A percentile compares a stretch with the other conserved stretches of the same genome.
phyloP scores from a whole-genome alignment of 2,888 invertebrate genomes.

The Cetonia aurata region DNA sequence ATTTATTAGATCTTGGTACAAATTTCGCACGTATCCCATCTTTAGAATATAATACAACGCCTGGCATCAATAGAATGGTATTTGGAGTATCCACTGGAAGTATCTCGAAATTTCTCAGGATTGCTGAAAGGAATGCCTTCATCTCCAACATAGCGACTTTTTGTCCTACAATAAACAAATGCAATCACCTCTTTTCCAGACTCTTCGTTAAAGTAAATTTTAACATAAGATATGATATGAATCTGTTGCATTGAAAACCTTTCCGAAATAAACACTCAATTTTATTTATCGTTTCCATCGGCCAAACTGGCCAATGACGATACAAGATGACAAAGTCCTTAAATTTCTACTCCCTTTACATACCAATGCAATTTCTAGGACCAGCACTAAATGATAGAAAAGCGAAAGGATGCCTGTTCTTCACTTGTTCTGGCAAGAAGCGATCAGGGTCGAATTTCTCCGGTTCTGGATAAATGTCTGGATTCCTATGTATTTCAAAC shows the following conservation, averaged over 20 bases:
- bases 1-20: no score
- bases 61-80: constrained; percentile 65
- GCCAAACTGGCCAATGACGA: no score
- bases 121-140: constrained; percentile 70
- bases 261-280: no score
- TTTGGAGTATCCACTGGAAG: constrained; percentile 67
- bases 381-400: constrained; percentile 79
- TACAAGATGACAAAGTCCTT: no score
- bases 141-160: constrained; percentile 77
- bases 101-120: constrained; percentile 70
- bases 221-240: no score
- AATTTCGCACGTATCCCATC: constrained; percentile 61
- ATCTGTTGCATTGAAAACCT: no score
- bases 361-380: constrained; percentile 78
- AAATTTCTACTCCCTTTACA: not conserved
- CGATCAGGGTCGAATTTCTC: constrained; percentile 78
- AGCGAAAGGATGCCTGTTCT: constrained; percentile 72
- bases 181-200: no score
- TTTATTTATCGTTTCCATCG: no score
- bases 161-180: constrained; percentile 69
- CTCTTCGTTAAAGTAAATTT: no score
- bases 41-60: constrained; percentile 68
- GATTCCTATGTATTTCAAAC: constrained; percentile 75
- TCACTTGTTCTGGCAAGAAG: constrained; percentile 73
- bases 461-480: constrained; percentile 75